Evolutionary conservation across 1,140 invertebrate species (phyloP).

Genomic region (Whitmania pigra): DNA sequence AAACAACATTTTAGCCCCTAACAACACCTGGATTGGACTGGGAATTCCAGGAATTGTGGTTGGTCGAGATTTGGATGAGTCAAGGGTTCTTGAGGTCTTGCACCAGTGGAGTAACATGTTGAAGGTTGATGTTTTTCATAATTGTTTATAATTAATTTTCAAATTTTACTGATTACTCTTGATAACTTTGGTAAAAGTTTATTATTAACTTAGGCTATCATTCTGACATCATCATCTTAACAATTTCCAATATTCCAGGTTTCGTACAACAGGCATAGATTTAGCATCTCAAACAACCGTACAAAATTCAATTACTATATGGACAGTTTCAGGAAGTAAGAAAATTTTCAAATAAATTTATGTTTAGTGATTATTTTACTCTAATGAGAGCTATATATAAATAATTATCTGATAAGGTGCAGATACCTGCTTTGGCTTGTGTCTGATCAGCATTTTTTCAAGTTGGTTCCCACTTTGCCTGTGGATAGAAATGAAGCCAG

Average conservation of each 20-base stretch:
- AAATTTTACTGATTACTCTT: neutral
- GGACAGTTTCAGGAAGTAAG: neutral
- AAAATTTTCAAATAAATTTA: neutral
- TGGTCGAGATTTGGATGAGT: neutral
- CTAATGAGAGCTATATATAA: no score
- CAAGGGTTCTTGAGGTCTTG: neutral
- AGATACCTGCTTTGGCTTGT: neutral
- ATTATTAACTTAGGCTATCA: neutral
- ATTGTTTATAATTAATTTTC: neutral
- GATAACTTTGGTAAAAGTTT: neutral
- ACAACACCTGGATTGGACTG: neutral
- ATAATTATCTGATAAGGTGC: no score
- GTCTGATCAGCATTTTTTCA: neutral
- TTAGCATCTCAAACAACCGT: neutral
- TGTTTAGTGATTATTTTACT: no score
- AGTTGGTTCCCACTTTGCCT: no score
- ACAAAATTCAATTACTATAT: neutral
- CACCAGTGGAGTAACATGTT: neutral
- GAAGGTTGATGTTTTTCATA: neutral
- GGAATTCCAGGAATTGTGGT: slow-evolving; percentile 1
- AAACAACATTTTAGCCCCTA: no score
- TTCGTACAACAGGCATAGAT: neutral
- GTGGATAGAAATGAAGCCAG: no score
- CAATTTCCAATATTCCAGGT: neutral
- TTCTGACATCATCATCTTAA: neutral